Base-by-base conservation (phyloP, 2,113 vertebrate genomes). In the Sylvietta virens region DNA sequence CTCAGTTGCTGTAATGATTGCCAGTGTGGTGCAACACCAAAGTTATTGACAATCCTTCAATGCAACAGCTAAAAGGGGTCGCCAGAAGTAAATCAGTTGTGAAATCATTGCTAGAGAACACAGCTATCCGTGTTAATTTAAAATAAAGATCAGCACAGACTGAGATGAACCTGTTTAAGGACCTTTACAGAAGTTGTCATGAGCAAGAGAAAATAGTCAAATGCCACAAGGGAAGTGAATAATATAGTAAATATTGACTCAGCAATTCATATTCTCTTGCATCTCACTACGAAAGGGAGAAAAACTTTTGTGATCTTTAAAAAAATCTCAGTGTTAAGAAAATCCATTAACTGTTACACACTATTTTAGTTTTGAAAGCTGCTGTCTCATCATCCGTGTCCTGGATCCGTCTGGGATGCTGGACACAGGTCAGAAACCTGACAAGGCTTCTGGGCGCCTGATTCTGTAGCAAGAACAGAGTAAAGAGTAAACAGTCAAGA, bases 401-500 rank as follows among this genome's bases (percentile, higher is more conserved):
- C 11, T 39, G 15, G 58, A 62, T 9, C 37, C 57, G 67, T 4
- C 8, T 20, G 45, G 50, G 61, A 22, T 39, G 23, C 3, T 9
- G 11, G 42, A 40, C 22, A 17, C 3, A 50, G 78, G n/a, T 51
- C 77, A 67, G 37, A 51, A 64, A 23, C 5, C 33, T 4, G 0
- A 4, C 8, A 39, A n/a, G 26, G 26, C 4, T 3, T 20, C 47
- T 3, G 4, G 62, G 51, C 0, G 18, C 37, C 33, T 7, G 26
- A 11, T 9, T 27, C 8, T 5, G 26, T 44, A 66, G 15, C 22
- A 35, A 44, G 48, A 60, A 42, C 3, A 35, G 33, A 81, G 76
- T 26, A 31, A 53, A 35, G 33, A 81, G 76, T 26, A 31, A 53
- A 53, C 2, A 33, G 37, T 3, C 65, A 20, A 0, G 16, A 39